Percentiles rank a stretch among this genome's conserved stretches.
Conservation (phyloP, 2,888 invertebrate species). For the Drosophila silvestris region DNA sequence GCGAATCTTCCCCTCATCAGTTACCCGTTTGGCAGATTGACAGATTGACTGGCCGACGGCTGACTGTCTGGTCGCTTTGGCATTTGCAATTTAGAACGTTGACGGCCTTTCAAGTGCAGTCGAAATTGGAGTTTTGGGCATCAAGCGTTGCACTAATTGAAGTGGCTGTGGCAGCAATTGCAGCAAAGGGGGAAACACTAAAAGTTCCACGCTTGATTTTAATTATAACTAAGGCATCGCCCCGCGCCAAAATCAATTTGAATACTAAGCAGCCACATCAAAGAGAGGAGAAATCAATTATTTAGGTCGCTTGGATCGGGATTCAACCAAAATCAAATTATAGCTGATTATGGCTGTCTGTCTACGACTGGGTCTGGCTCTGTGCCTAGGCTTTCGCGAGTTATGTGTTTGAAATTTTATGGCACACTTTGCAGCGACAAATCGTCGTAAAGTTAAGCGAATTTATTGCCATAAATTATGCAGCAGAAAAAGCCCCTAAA, state of each 20-base stretch:
- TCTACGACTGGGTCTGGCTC: not conserved
- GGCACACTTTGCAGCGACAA: slow-evolving; percentile 76
- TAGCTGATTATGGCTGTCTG: slow-evolving; percentile 44
- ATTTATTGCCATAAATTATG: slow-evolving; percentile 82
- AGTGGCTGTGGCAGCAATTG: slow-evolving; percentile 46
- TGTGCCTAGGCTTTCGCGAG: not conserved
- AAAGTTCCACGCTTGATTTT: slow-evolving; percentile 42
- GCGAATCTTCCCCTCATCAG: not conserved
- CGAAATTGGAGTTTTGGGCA: slow-evolving; percentile 55
- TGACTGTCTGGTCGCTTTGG: slow-evolving; percentile 7
- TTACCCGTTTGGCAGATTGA: slow-evolving; percentile 22
- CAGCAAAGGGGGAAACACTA: not conserved
- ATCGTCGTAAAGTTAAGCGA: slow-evolving; percentile 81
- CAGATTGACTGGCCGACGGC: slow-evolving; percentile 5
- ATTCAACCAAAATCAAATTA: slow-evolving; percentile 61
- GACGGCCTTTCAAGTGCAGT: slow-evolving; percentile 43
- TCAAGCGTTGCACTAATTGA: slow-evolving; percentile 71
- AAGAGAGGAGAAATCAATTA: slow-evolving; percentile 62
- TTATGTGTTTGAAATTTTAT: slow-evolving; percentile 54
- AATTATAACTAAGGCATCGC: slow-evolving; percentile 33
- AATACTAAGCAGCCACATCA: slow-evolving; percentile 64
- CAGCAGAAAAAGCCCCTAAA: slow-evolving; percentile 46
- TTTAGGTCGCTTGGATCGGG: not conserved
- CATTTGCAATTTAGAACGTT: slow-evolving; percentile 75
- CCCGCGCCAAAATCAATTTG: slow-evolving; percentile 46